A percentile compares a stretch with the other conserved stretches of the same genome.
phyloP scores from a whole-genome alignment of 2,888 invertebrate species.

The Caenorhabditis sulstoni region DNA sequence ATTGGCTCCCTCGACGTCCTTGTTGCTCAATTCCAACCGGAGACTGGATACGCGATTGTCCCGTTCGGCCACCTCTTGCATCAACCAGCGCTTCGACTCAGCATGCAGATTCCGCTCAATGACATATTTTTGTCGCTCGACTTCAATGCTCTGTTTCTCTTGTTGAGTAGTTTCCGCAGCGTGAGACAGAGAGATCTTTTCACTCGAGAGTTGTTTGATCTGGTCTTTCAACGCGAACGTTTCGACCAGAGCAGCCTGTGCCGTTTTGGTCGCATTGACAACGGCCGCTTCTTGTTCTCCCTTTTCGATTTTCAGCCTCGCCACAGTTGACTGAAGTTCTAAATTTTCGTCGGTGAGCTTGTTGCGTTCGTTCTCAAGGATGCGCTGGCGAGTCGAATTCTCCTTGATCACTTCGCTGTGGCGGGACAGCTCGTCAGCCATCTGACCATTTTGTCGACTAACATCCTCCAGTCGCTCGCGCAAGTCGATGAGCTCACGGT shows the following conservation, averaged over 20 bases:
- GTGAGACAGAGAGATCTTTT: slow-evolving; percentile 46
- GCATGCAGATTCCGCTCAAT: slow-evolving; percentile 53
- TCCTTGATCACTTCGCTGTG: slow-evolving; percentile 39
- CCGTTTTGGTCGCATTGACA: slow-evolving; percentile 58
- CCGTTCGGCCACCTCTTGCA: slow-evolving; percentile 70
- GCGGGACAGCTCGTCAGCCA: slow-evolving; percentile 31
- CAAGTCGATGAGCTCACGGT: slow-evolving; percentile 43
- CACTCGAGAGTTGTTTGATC: slow-evolving; percentile 36
- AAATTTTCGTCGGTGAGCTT: slow-evolving; percentile 52
- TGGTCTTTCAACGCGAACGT: slow-evolving; percentile 56
- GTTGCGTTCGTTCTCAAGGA: slow-evolving; percentile 57
- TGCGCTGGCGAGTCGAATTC: slow-evolving; percentile 21
- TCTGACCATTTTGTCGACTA: slow-evolving; percentile 23
- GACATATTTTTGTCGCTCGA: slow-evolving; percentile 57
- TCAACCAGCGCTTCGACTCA: slow-evolving; percentile 62
- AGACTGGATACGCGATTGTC: slow-evolving; percentile 70
- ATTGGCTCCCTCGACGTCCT: slow-evolving; percentile 42
- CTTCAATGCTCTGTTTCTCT: slow-evolving; percentile 50
- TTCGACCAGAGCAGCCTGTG: slow-evolving; percentile 63
- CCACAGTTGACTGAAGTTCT: slow-evolving; percentile 56
- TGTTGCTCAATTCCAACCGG: slow-evolving; percentile 62
- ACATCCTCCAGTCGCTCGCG: slow-evolving; percentile 39
- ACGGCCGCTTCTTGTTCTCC: slow-evolving; percentile 66
- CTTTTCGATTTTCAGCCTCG: slow-evolving; percentile 63
- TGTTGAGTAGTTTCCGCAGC: slow-evolving; percentile 45